Percentiles rank a stretch among this genome's conserved stretches.
Evolutionary conservation across 2,888 invertebrate genomes (phyloP).

Genomic region (Lomographa bimaculata): DNA sequence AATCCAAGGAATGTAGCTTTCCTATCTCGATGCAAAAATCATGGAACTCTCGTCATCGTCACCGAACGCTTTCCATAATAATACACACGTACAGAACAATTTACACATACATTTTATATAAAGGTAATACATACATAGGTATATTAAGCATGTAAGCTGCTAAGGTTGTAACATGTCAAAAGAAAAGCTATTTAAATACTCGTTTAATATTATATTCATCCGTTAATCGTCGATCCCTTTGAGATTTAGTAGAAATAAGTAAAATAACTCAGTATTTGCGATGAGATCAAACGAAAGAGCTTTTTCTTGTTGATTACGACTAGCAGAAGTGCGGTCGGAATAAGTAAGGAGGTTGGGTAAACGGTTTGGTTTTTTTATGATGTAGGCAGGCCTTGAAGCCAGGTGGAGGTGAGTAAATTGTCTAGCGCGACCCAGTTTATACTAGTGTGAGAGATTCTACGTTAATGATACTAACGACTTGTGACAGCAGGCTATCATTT

Average conservation of each 20-base stretch:
- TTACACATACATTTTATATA: too few relatives aligned
- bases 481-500: too few relatives aligned
- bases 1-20: too few relatives aligned
- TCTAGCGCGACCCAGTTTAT: not conserved
- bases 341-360: constrained; percentile 45
- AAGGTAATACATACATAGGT: too few relatives aligned
- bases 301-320: constrained; percentile 54
- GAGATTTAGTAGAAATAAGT: constrained; percentile 10
- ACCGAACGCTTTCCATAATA: too few relatives aligned
- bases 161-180: too few relatives aligned
- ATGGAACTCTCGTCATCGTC: too few relatives aligned
- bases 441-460: too few relatives aligned
- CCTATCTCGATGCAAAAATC: too few relatives aligned
- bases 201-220: constrained; percentile 18
- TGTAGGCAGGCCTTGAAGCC: constrained; percentile 16
- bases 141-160: too few relatives aligned
- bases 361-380: constrained; percentile 41
- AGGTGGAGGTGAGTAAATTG: constrained; percentile 1
- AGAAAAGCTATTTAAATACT: too few relatives aligned
- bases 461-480: not conserved
- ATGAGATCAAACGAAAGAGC: constrained; percentile 45
- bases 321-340: constrained; percentile 46
- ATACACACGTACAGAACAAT: too few relatives aligned
- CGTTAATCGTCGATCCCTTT: constrained; percentile 11
- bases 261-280: constrained; percentile 40